A percentile compares a stretch with the other conserved stretches of the same genome.
phyloP scores from a whole-genome alignment of 1,140 invertebrate species.

The Nylanderia fulva region DNA sequence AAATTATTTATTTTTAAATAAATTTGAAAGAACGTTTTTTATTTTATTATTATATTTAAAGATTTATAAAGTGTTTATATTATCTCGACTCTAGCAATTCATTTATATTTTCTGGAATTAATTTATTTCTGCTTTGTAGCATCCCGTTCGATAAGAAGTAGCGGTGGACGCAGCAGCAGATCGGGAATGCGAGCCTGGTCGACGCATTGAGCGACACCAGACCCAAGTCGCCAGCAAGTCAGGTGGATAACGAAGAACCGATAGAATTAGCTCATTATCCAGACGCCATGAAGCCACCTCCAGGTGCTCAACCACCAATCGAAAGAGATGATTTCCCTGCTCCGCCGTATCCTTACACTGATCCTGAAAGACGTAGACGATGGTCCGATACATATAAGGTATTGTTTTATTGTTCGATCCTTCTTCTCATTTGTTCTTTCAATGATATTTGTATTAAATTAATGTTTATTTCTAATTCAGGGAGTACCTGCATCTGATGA shows the following conservation, averaged over 20 bases:
- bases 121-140: conserved; percentile 83
- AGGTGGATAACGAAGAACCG: conserved; percentile 99
- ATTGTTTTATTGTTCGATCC: neutral
- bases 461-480: conserved; percentile 56
- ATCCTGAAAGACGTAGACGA: conserved; percentile 96
- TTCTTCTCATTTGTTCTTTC: neutral
- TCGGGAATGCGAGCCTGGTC: conserved; percentile 94
- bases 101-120: neutral
- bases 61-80: no score
- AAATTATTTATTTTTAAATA: no score
- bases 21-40: neutral
- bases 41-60: no score
- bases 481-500: conserved; percentile 94
- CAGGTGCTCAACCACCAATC: conserved; percentile 96
- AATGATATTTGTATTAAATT: neutral
- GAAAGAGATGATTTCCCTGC: conserved; percentile 99
- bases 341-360: conserved; percentile 99
- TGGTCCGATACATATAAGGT: conserved; percentile 96
- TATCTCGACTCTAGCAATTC: no score
- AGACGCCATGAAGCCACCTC: conserved; percentile 96
- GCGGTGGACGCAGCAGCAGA: conserved; percentile 87
- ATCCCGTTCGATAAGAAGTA: conserved; percentile 88
- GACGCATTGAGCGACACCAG: conserved; percentile 94
- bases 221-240: conserved; percentile 93
- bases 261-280: conserved; percentile 99